These are phyloP conservation scores for Tetramorium parvispinum DNA, from an alignment of 1,140 invertebrate genomes.

Conservation along the genomic window DNA sequence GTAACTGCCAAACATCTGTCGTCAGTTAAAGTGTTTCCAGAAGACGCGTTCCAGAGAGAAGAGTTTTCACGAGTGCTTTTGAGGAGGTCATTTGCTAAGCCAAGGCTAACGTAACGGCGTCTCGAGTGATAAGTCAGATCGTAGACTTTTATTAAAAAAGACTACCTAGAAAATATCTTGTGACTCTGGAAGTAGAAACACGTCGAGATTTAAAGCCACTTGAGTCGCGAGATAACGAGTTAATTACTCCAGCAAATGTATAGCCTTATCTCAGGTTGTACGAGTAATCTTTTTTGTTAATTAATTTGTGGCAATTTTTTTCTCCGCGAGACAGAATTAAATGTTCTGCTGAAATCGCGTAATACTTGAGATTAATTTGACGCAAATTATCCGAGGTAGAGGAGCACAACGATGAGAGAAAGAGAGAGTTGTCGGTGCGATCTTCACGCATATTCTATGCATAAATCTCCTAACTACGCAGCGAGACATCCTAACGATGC, in stretches of 20 bases:
- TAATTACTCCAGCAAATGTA: not conserved
- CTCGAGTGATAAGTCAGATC: constrained; percentile 35
- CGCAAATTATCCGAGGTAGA: constrained; percentile 2
- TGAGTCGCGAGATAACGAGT: not conserved
- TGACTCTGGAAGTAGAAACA: not conserved
- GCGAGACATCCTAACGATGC: constrained; percentile 49
- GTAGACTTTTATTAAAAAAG: constrained; percentile 2
- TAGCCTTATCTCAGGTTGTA: not conserved
- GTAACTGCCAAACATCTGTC: constrained; percentile 73
- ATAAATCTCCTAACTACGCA: constrained; percentile 51
- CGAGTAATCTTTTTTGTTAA: not conserved
- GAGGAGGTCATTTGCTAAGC: constrained; percentile 66
- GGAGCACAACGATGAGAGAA: not conserved
- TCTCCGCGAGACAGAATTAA: not conserved
- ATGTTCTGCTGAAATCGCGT: not conserved
- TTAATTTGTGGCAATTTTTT: not conserved
- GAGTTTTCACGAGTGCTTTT: constrained; percentile 59
- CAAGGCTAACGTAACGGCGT: constrained; percentile 29
- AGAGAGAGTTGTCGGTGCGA: constrained; percentile 13
- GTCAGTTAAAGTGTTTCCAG: constrained; percentile 64
- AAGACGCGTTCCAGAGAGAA: constrained; percentile 55
- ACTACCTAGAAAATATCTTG: constrained; percentile 31
- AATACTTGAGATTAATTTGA: not conserved
- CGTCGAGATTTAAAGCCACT: not conserved
- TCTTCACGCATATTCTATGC: constrained; percentile 35